These are phyloP conservation scores for Pemphigus obesinymphae DNA, from an alignment of 1,140 invertebrate species.

Conservation along the genomic window DNA sequence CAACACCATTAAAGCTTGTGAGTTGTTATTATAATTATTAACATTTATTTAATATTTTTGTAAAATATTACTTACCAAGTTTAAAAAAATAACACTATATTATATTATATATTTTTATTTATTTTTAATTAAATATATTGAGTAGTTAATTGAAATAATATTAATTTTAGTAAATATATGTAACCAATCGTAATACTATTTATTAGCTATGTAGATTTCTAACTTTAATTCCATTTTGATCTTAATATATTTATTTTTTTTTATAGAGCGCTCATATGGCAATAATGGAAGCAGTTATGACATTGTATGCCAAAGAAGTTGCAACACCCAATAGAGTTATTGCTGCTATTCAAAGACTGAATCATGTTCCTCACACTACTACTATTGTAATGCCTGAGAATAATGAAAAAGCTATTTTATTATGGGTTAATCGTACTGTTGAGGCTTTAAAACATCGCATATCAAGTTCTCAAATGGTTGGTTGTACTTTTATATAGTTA, in stretches of 20 bases:
- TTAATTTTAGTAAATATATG: too few relatives aligned
- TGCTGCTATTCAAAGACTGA: constrained; percentile 65
- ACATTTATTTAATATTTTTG: not conserved
- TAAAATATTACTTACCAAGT: not conserved
- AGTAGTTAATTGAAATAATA: not conserved
- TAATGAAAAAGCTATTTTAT: constrained; percentile 80
- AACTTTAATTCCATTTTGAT: not conserved
- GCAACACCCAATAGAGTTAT: constrained; percentile 82
- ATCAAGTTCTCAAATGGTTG: not conserved
- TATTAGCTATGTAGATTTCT: not conserved
- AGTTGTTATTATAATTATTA: not conserved
- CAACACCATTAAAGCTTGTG: constrained; percentile 91
- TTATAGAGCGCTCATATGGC: constrained; percentile 89
- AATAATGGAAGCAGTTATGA: constrained; percentile 96
- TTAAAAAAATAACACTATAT: too few relatives aligned
- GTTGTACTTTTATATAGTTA: not conserved
- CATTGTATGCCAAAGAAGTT: constrained; percentile 88
- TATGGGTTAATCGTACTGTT: constrained; percentile 86
- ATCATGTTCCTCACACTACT: constrained; percentile 49
- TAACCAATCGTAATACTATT: not conserved
- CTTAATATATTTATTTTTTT: constrained; percentile 46
- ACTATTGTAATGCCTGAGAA: constrained; percentile 60
- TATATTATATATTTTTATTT: not conserved
- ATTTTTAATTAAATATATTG: not conserved
- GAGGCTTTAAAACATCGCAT: constrained; percentile 61